Base-by-base conservation (phyloP, 2,888 invertebrate genomes). In the Nymphalis c-album region DNA sequence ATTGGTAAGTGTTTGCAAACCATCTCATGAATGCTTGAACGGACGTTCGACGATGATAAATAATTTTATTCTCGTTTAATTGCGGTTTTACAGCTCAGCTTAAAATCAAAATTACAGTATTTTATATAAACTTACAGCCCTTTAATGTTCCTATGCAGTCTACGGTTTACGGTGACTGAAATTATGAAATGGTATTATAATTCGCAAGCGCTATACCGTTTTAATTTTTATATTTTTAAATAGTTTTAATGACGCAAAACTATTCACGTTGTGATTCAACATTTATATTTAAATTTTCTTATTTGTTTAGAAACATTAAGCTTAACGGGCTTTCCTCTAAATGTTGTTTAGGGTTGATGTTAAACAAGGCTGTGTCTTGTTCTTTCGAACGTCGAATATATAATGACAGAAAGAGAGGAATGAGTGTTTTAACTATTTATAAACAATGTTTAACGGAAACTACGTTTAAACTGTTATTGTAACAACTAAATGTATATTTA, bases 1-100 rank as follows among this genome's bases (percentile, higher is more conserved):
- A 77, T 58, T 51, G 61, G 47, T 68, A 74, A 76, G 77, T 78
- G 76, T 79, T 72, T 77, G 74, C 73, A 71, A 77, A 76, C 48
- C 60, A 58, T 67, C 76, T 80, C 79, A 76, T 80, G 78, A 74
- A 73, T 55, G 63, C 69, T 74, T 71, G 64, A 79, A 75, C 77
- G 76, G 75, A 80, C 77, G 74, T 75, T 61, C 40, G 40, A 10
- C 26, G 53, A 60, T 26, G 47, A 55, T 60, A 60, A 63, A 57
- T 57, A 40, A 18, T 57, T 57, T 57, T 40, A 57, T 40, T n/a
- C 40, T 40, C 20, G 18, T 40, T 57, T 18, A 17, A 35, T 31
- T 18, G 57, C 57, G 13, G 57, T 57, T 57, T 57, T 57, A 57
- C 57, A 13, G n/a, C 26, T 57, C 18, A 20, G 48, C 18, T 48